Evolutionary conservation across 2,113 vertebrate genomes (phyloP).

Genomic region (Solea solea): DNA sequence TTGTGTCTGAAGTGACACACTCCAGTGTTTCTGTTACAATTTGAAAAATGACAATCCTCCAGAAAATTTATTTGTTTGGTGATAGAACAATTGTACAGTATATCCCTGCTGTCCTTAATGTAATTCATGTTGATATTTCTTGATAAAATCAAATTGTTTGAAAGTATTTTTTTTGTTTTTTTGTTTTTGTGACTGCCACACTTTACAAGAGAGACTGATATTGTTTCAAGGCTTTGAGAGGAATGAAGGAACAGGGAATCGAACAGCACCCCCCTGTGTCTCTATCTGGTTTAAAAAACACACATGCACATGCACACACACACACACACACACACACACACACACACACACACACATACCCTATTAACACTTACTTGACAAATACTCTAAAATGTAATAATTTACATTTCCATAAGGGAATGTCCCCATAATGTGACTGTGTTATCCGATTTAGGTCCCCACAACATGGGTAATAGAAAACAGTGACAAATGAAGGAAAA

Average conservation of each 20-base stretch:
- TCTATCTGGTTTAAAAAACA: slow-evolving; percentile 8
- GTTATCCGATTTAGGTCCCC: no score
- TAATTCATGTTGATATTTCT: slow-evolving; percentile 52
- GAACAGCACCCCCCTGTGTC: not conserved
- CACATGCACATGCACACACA: slow-evolving; percentile 10
- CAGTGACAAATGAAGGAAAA: no score
- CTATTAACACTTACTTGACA: no score
- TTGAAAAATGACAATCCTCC: not conserved
- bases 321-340: not conserved
- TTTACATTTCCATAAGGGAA: no score
- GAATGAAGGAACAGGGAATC: no score
- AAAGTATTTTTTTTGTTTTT: not conserved
- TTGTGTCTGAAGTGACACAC: slow-evolving; percentile 8
- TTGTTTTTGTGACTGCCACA: not conserved
- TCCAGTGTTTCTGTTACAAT: slow-evolving; percentile 7
- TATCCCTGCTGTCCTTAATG: slow-evolving; percentile 24
- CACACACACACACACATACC: not conserved
- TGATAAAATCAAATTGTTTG: slow-evolving; percentile 44
- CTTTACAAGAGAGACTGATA: no score
- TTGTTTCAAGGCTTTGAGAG: no score
- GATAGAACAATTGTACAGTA: slow-evolving; percentile 34
- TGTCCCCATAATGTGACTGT: no score
- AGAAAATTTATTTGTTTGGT: slow-evolving; percentile 32
- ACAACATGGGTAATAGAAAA: no score
- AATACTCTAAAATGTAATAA: no score